Percentiles rank a stretch among this genome's conserved stretches.
Evolutionary conservation across 2,888 invertebrate genomes (phyloP).

Genomic region (Hirudinaria manillensis): DNA sequence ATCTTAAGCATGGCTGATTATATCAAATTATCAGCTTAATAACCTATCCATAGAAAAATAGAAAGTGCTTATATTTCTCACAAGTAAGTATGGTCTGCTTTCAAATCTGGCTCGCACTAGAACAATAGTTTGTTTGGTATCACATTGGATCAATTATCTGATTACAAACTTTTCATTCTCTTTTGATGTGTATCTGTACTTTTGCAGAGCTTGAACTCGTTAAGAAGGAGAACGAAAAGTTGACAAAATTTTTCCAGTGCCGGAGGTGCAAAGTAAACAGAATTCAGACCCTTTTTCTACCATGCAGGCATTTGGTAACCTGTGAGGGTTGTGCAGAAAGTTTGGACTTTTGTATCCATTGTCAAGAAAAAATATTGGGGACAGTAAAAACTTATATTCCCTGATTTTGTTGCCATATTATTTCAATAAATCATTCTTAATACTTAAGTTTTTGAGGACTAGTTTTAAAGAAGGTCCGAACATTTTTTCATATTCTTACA

Average conservation of each 20-base stretch:
- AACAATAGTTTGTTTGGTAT: not conserved
- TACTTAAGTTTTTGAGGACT: no score
- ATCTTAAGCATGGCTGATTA: no score
- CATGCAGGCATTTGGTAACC: slow-evolving; percentile 29
- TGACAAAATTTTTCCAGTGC: slow-evolving; percentile 7
- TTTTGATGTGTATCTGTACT: no score
- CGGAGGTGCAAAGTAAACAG: slow-evolving; percentile 23
- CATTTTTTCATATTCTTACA: no score
- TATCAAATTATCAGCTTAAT: no score
- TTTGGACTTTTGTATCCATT: slow-evolving; percentile 24
- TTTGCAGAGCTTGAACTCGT: not conserved
- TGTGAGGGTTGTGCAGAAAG: slow-evolving; percentile 29
- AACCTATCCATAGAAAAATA: no score
- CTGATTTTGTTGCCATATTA: not conserved
- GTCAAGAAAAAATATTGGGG: slow-evolving; percentile 24
- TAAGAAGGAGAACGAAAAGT: slow-evolving; percentile 22
- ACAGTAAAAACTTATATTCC: slow-evolving; percentile 25
- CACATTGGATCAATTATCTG: not conserved
- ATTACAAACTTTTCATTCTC: not conserved
- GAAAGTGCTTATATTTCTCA: no score
- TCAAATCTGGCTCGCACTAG: no score
- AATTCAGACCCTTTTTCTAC: slow-evolving; percentile 30
- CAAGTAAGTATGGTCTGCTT: no score
- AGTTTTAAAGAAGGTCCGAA: no score
- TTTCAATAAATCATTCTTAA: not conserved